Evolutionary conservation across 2,113 vertebrate genomes (phyloP).

Genomic region (Arothron firmamentum): DNA sequence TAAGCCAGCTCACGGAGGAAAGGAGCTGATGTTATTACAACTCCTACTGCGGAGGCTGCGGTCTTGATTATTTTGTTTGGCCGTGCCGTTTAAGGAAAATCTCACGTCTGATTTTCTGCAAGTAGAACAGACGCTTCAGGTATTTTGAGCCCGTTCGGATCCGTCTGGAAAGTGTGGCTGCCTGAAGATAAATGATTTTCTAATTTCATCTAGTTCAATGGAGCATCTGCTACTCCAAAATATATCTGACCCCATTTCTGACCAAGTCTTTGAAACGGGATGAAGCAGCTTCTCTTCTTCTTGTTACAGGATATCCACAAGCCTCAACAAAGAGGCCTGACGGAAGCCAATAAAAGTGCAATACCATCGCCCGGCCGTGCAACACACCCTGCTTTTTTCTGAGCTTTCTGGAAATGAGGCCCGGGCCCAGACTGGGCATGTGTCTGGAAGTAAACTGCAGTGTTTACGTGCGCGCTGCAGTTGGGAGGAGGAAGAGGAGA

Average conservation of each 20-base stretch:
- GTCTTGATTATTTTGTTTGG: not conserved
- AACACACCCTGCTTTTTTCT: slow-evolving; percentile 6
- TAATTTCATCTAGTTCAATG: slow-evolving; percentile 14
- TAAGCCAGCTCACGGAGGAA: not conserved
- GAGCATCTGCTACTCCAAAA: slow-evolving; percentile 4
- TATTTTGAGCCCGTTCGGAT: not conserved
- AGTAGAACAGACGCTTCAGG: not conserved
- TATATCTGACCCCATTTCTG: not conserved
- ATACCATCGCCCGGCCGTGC: slow-evolving; percentile 2
- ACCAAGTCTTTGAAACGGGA: not conserved
- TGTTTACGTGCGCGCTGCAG: slow-evolving; percentile 9
- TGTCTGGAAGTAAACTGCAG: not conserved
- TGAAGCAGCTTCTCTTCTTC: not conserved
- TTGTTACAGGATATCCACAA: slow-evolving; percentile 24
- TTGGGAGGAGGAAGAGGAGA: slow-evolving; percentile 2
- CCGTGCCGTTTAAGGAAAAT: not conserved
- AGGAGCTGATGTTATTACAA: too few species aligned
- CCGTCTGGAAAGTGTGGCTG: not conserved
- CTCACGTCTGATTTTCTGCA: too few species aligned
- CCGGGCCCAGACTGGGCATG: not conserved
- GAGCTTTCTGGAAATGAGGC: slow-evolving; percentile 25
- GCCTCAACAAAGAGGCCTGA: slow-evolving; percentile 32
- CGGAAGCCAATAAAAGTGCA: slow-evolving; percentile 23
- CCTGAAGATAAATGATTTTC: slow-evolving; percentile 10
- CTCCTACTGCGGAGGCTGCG: too few species aligned